Evolutionary conservation across 2,888 invertebrate species (phyloP), one percentile per base, ranked within the genome.

Genomic region (Cremastinae sp.): DNA sequence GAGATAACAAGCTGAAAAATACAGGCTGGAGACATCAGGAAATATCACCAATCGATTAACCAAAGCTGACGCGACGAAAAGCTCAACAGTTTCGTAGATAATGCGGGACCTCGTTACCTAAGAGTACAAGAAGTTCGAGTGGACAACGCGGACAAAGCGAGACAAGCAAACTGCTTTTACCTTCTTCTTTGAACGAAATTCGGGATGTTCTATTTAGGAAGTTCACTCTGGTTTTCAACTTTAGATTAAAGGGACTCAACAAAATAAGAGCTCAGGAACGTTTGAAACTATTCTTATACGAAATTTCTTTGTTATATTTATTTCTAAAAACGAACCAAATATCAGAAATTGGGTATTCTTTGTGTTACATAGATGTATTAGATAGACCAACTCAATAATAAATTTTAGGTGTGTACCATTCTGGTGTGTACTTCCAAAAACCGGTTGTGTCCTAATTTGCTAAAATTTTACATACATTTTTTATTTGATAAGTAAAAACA

Each of bases 31-130:
- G n/a, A 65, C 65, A 56, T 49, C 68, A 58, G 71, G 51, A 65
- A 58, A 75, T 71, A 61, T 74, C 74, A 56, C 28, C 61, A 72
- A 68, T 70, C 75, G 78, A 79, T 79, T 28, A 59, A 59, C 55
- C 64, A 74, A 74, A 68, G 62, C 35, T 20, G 12, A 12, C 43
- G 41, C 28, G 45, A 65, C 16, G 18, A 43, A 59, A 68, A 77
- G 74, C 79, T 77, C 68, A 79, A 77, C 71, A 53, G 64, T 41
- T 69, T 55, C 56, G 74, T 76, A 64, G 65, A 75, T 79, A 79
- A 76, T 73, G 74, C 73, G 73, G 74, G 68, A 2, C 5, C 76
- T 79, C 74, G 59, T 77, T 78, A 78, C 76, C 79, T 70, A 64
- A 72, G 59, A 61, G 51, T 43, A 66, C 51, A 55, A 41, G 43